Evolutionary conservation across 2,888 invertebrate genomes (phyloP).

Genomic region (Sesia bembeciformis): DNA sequence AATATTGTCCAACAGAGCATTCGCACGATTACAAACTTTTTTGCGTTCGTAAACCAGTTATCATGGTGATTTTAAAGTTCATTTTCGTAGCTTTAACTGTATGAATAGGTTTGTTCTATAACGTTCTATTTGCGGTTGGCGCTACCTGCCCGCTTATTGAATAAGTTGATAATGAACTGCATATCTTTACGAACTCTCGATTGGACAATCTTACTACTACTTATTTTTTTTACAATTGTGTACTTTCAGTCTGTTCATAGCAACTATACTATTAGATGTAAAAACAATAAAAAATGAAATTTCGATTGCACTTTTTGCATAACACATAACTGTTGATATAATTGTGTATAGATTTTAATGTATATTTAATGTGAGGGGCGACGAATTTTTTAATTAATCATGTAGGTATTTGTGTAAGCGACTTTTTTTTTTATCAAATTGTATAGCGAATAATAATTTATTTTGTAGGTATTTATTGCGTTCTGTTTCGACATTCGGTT

Average conservation of each 20-base stretch:
- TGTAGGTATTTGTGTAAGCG: not conserved
- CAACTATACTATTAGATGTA: not conserved
- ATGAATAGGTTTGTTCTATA: no score
- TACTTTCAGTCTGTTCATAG: not conserved
- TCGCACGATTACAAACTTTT: no score
- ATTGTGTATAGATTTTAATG: constrained; percentile 53
- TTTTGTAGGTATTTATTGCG: constrained; percentile 31
- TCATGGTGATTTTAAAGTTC: no score
- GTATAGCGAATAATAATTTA: constrained; percentile 19
- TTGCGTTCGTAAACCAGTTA: no score
- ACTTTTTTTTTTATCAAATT: not conserved
- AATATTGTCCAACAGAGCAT: no score
- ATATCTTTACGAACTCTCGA: no score
- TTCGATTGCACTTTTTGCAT: constrained; percentile 65
- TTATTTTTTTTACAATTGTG: no score
- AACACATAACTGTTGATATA: constrained; percentile 64
- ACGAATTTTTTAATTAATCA: constrained; percentile 20
- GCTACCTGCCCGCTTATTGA: no score
- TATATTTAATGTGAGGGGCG: constrained; percentile 46
- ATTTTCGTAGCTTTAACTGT: no score
- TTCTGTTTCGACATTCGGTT: constrained; percentile 17
- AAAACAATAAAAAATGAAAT: constrained; percentile 20
- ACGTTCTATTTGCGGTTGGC: no score
- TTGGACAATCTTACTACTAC: no score
- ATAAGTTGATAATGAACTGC: no score